Evolutionary conservation across 2,797 vertebrate genomes (phyloP).

Genomic region (Psittacula echo): DNA sequence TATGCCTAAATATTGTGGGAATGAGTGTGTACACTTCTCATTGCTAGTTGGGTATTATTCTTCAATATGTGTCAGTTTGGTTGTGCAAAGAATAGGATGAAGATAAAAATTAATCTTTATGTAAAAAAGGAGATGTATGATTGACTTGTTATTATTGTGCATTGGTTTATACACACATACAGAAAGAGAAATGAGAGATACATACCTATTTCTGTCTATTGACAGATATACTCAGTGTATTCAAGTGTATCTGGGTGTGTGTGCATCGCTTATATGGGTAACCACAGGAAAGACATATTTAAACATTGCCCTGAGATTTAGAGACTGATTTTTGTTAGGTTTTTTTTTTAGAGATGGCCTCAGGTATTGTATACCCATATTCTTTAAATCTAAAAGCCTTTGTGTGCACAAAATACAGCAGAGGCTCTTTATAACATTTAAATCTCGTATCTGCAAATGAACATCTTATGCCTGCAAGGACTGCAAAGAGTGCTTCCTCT

Average conservation of each 20-base stretch:
- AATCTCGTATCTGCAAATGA: not conserved
- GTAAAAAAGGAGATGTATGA: not conserved
- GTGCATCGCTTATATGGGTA: not conserved
- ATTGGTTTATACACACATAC: not conserved
- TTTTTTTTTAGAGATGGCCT: not conserved
- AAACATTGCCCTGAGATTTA: not conserved
- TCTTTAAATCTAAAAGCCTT: not conserved
- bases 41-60: not conserved
- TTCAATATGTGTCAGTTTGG: not conserved
- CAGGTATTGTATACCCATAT: not conserved
- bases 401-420: not conserved
- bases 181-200: not conserved
- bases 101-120: not conserved
- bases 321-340: not conserved
- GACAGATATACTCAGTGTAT: not conserved
- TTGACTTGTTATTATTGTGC: not conserved
- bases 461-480: not conserved
- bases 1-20: not conserved
- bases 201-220: not conserved
- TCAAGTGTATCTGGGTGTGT: not conserved
- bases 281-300: not conserved
- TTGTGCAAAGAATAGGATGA: not conserved
- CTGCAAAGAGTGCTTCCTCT: not conserved
- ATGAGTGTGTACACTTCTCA: not conserved
- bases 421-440: not conserved